A percentile compares a stretch with the other conserved stretches of the same genome.
Evolutionary conservation across 2,113 vertebrate genomes (phyloP).

Genomic region (Megaptera novaeangliae): DNA sequence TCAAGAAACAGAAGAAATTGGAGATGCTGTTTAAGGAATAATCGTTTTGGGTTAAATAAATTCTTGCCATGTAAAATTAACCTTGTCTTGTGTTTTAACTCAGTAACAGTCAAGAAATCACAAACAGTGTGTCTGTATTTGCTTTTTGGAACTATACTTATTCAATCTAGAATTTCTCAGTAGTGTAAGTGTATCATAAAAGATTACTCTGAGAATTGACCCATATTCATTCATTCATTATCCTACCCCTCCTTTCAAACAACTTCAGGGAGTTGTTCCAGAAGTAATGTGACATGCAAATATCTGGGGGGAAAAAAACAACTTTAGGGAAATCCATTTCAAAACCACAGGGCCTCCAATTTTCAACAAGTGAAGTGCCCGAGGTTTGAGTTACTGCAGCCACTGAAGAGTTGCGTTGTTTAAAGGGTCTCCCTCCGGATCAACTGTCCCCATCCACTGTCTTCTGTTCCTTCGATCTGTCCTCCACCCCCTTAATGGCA

Average conservation of each 20-base stretch:
- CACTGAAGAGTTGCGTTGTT: background rate
- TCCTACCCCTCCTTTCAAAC: background rate
- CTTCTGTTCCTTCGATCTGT: background rate
- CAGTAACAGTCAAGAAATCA: background rate
- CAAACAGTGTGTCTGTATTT: background rate
- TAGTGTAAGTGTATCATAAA: background rate
- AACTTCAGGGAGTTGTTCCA: background rate
- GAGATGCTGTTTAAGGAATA: background rate
- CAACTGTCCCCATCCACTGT: background rate
- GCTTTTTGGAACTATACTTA: background rate
- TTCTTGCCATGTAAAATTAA: background rate
- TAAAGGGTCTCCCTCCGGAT: background rate
- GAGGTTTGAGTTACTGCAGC: background rate
- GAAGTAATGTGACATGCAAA: background rate
- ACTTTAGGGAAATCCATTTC: background rate
- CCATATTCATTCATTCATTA: background rate
- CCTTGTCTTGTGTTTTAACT: background rate
- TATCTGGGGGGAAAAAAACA: background rate
- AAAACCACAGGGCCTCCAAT: background rate
- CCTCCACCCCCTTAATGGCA: background rate
- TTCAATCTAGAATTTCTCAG: background rate
- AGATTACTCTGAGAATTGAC: background rate
- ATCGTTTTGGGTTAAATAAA: background rate
- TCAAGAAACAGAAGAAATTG: background rate
- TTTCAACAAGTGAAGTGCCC: slow-evolving; percentile 53